These are phyloP conservation scores for Macrocentrus cingulum DNA, from an alignment of 1,140 invertebrate species.

Conservation along the genomic window DNA sequence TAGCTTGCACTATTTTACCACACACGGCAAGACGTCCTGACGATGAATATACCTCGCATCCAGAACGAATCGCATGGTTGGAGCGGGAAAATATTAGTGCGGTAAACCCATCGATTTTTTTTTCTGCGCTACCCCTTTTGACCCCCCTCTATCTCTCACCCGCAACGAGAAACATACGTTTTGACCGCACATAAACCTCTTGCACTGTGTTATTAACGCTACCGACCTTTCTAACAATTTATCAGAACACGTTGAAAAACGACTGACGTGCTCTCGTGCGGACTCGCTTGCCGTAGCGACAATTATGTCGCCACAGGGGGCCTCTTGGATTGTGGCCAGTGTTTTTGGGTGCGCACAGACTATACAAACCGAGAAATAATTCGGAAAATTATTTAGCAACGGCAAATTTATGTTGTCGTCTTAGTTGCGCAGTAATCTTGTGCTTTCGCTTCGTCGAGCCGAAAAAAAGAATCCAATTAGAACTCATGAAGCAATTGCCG, in stretches of 20 bases:
- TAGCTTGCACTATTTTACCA: neutral
- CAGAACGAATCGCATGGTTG: slow-evolving; percentile 18
- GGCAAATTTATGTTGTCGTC: too few species aligned
- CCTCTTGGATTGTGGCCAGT: neutral
- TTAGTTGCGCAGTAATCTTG: neutral
- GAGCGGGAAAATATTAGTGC: slow-evolving; percentile 25
- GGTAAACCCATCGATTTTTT: slow-evolving; percentile 28
- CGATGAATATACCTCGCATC: neutral
- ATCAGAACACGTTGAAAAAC: neutral
- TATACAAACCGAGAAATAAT: neutral
- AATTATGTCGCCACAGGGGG: neutral
- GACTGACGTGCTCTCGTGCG: too few species aligned
- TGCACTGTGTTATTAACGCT: slow-evolving; percentile 19
- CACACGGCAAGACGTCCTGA: neutral
- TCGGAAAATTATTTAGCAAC: too few species aligned
- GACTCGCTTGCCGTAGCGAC: neutral
- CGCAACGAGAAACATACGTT: slow-evolving; percentile 18
- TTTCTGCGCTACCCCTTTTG: too few species aligned
- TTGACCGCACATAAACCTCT: slow-evolving; percentile 31
- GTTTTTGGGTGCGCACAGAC: neutral
- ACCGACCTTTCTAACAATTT: slow-evolving; percentile 8
- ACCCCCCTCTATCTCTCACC: neutral
- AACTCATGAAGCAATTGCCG: slow-evolving; percentile 24
- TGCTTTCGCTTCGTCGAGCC: slow-evolving; percentile 1
- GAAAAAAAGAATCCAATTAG: slow-evolving; percentile 32